Conservation (phyloP, 2,797 vertebrate genomes). For the Manis crassicaudata region DNA sequence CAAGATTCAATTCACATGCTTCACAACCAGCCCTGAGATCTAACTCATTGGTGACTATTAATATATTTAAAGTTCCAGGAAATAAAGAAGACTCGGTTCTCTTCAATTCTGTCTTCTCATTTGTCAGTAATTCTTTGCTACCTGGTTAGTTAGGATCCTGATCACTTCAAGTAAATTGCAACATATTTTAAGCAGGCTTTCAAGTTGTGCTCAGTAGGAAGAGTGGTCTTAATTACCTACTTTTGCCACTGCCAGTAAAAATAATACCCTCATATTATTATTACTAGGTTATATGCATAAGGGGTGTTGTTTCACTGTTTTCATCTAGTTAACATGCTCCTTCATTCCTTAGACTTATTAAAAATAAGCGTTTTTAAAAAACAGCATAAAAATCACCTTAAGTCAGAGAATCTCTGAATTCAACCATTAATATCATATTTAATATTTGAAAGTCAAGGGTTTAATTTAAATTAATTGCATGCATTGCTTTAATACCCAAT, state of each 20-base stretch:
- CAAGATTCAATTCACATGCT: not conserved
- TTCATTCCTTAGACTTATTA: slow-evolving; percentile 8
- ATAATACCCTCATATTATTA: not conserved
- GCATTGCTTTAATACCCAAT: not conserved
- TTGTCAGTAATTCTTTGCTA: not conserved
- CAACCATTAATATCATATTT: not conserved
- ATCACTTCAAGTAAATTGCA: not conserved
- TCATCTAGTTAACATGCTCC: not conserved
- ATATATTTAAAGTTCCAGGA: no score
- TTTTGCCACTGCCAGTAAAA: not conserved
- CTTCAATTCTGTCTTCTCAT: not conserved
- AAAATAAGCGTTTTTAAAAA: not conserved
- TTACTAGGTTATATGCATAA: not conserved
- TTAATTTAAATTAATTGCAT: not conserved
- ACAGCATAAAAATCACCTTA: not conserved
- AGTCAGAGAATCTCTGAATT: not conserved
- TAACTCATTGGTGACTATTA: no score
- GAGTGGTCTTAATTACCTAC: not conserved
- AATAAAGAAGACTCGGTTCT: not conserved
- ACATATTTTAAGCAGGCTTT: not conserved
- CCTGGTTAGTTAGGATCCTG: not conserved
- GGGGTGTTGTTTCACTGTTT: not conserved
- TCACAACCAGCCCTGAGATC: no score
- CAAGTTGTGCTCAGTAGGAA: not conserved
- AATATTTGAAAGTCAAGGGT: not conserved